Base-by-base conservation (phyloP, 1,140 invertebrate genomes). In the Scaptodrosophila lebanonensis region DNA sequence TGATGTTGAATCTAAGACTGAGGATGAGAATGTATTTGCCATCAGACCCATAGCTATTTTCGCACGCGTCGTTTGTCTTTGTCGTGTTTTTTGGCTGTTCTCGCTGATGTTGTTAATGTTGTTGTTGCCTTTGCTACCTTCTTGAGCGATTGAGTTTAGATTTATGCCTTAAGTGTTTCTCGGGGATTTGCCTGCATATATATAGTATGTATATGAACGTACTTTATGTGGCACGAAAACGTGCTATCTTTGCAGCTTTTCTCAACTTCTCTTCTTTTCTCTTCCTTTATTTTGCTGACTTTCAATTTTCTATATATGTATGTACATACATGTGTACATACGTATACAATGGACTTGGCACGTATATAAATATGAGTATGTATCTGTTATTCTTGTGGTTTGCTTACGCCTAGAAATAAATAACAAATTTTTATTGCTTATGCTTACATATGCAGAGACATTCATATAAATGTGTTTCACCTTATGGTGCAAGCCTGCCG, bases 131-230 rank as follows among this genome's bases (percentile, higher is more conserved):
- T n/a, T 17, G 11, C 42, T 56, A 57, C 60, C 45, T 52, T 35
- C 33, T 53, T 63, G 61, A 39, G 45, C 79, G 72, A 77, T 77
- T 71, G 73, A 72, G 67, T 72, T 77, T 54, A 71, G 72, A 77
- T 77, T 77, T 77, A 77, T 77, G 72, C 67, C 51, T 77, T 79
- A 77, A 79, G 72, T 77, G 72, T 62, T 53, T 73, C 72, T 60
- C 36, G 53, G 73, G 67, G 73, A 72, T 77, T 76, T 76, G 66
- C 59, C 60, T 27, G 45, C 52, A 38, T 43, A n/a, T n/a, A n/a
- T n/a, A n/a, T n/a, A n/a, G n/a, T n/a, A n/a, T n/a, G n/a, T n/a
- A n/a, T n/a, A n/a, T n/a, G n/a, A n/a, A n/a, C n/a, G n/a, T n/a
- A n/a, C n/a, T n/a, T n/a, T n/a, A n/a, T n/a, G n/a, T n/a, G n/a